These are phyloP conservation scores for Petroica traversi DNA, from an alignment of 2,113 vertebrate genomes.

Conservation along the genomic window DNA sequence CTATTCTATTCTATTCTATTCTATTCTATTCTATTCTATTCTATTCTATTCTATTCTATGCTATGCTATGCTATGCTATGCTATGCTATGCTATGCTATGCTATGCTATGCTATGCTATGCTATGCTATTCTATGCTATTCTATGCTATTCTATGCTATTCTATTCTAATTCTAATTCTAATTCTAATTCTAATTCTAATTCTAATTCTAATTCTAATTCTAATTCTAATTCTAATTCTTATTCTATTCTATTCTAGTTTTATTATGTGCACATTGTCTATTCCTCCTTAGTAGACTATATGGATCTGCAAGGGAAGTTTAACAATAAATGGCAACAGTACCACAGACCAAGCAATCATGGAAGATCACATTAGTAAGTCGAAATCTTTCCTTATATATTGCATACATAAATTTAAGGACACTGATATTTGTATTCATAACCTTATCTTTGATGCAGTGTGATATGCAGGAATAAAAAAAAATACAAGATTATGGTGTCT, in stretches of 20 bases:
- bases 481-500: neutral
- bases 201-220: neutral
- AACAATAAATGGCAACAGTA: neutral
- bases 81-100: neutral
- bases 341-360: neutral
- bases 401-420: neutral
- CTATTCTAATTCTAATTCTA: neutral
- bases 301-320: neutral
- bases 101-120: neutral
- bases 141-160: neutral
- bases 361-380: neutral
- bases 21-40: neutral
- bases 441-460: neutral
- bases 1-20: neutral
- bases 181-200: neutral
- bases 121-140: neutral
- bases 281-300: neutral
- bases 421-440: neutral
- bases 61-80: neutral
- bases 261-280: neutral
- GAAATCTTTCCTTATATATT: neutral
- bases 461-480: neutral
- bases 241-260: neutral
- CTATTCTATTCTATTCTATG: neutral
- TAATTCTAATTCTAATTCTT: too few species aligned